Base-by-base conservation (phyloP, 1,140 invertebrate species). In the Harpegnathos saltator region DNA sequence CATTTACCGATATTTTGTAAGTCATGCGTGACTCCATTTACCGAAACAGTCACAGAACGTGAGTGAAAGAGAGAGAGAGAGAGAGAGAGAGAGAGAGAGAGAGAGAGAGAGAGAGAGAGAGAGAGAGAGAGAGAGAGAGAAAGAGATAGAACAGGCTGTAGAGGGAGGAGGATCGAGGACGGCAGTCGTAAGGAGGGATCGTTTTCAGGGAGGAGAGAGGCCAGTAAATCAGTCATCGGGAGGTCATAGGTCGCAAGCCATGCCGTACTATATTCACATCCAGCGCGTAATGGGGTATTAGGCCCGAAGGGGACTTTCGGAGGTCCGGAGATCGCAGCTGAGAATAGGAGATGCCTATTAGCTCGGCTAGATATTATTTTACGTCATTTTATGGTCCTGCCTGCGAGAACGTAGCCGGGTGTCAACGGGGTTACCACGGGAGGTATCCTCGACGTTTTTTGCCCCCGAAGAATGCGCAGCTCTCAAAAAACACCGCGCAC, bases 171-270 rank as follows among this genome's bases (percentile, higher is more conserved):
- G 52, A 52, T 52, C 33, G 24, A 72, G 58, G 63, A 65, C 15
- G 73, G 24, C 5, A 54, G 77, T 52, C 19, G 9, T 17, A 44
- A 50, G 26, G 19, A 44, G 58, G 54, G 84, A 66, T 59, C 81
- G 65, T 29, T 80, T 62, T 50, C 24, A 22, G 22, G 61, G n/a
- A 17, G 48, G 38, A 71, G 48, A 69, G 54, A 11, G 56, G 52
- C 33, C 73, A 78, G 68, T 90, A 90, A 90, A 90, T 90, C 88
- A 90, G 88, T 90, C 89, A 85, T 84, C 62, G 24, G 52, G 19
- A 72, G 83, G 89, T 90, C 89, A 50, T 11, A 86, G 86, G 88
- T 89, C 81, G 73, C 71, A 24, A 69, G 61, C 74, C 72, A 66
- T 75, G 68, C 83, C 29, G 80, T 66, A 81, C 59, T 85, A 80